Evolutionary conservation across 2,113 vertebrate species (phyloP), one percentile per base, ranked within the genome.

Genomic region (Ibidorhyncha struthersii): DNA sequence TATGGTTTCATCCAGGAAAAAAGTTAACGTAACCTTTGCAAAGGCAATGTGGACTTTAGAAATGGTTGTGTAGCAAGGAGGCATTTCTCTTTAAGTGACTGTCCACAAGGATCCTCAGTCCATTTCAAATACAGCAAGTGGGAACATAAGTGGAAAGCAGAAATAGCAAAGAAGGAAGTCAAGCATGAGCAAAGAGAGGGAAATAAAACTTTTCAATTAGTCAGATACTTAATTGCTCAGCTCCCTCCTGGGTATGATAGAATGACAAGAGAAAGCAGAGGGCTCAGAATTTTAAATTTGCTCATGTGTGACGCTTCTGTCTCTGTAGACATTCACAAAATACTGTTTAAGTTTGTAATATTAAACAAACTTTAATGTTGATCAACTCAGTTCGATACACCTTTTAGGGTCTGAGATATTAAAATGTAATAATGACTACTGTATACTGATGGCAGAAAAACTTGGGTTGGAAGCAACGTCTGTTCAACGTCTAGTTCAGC

Each of bases 181-280:
- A 91, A 94, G 78, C 78, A 62, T 88, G 47, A 93, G 83, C 17
- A 83, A 61, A 89, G 19, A 80, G 26, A 90, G 4, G 34, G 25
- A 95, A 92, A 88, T 55, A 93, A 82, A 77, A 79, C 19, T 90
- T 92, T 94, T 86, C 80, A 92, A 82, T 97, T 88, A 92, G 77
- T 91, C 65, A 91, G 43, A 87, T 82, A 56, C 40, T 90, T 93
- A 89, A 83, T 67, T 86, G 50, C 20, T 91, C 43, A 62, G 17
- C 40, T 84, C 55, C 43, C 80, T 86, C 70, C 61, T 65, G 89
- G 73, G 77, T 91, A 23, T 0, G 13, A 63, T 6, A 80, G 61
- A 95, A 89, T 85, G 81, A 92, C 66, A 95, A 86, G 49, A 69
- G 74, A 72, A 88, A 82, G 29, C 58, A 93, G 56, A 82, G n/a